These are phyloP conservation scores for Oncorhynchus mykiss DNA, from an alignment of 2,113 vertebrate species.

Conservation along the genomic window DNA sequence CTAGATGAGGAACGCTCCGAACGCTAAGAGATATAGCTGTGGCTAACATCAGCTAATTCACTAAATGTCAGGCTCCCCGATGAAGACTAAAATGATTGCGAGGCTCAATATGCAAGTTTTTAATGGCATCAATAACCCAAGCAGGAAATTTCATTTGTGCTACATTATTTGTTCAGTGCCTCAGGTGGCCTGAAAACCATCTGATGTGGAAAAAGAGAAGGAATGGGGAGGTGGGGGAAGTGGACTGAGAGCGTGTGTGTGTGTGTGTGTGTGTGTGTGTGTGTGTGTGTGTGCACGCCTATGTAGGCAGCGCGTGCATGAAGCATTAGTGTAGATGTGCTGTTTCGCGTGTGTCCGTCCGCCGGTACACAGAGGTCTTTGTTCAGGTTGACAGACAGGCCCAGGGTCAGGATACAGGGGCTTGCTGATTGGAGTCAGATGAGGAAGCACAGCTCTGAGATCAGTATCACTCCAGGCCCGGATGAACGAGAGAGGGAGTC, in stretches of 20 bases:
- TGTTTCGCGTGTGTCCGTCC: background rate
- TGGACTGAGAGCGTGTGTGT: background rate
- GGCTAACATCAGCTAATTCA: constrained; percentile 75
- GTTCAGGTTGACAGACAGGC: constrained; percentile 3
- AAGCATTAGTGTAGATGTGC: background rate
- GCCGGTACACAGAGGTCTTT: background rate
- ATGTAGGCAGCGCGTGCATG: background rate
- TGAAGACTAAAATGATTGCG: constrained; percentile 80
- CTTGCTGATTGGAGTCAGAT: too few species aligned
- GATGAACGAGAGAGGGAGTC: too few species aligned
- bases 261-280: constrained; percentile 3
- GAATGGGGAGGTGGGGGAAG: constrained; percentile 1
- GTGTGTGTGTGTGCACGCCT: background rate
- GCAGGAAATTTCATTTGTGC: constrained; percentile 80
- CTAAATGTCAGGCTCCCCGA: constrained; percentile 78
- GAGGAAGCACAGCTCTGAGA: too few species aligned
- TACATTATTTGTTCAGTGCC: constrained; percentile 77
- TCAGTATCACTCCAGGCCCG: too few species aligned
- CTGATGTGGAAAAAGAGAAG: constrained; percentile 55
- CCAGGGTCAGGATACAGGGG: background rate
- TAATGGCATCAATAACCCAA: constrained; percentile 84
- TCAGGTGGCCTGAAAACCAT: constrained; percentile 70
- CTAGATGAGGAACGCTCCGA: constrained; percentile 57
- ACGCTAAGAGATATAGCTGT: constrained; percentile 68
- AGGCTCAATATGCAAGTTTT: constrained; percentile 78